Evolutionary conservation across 2,797 vertebrate species (phyloP), one percentile per base, ranked within the genome.

Genomic region (Sebastes diploproa): DNA sequence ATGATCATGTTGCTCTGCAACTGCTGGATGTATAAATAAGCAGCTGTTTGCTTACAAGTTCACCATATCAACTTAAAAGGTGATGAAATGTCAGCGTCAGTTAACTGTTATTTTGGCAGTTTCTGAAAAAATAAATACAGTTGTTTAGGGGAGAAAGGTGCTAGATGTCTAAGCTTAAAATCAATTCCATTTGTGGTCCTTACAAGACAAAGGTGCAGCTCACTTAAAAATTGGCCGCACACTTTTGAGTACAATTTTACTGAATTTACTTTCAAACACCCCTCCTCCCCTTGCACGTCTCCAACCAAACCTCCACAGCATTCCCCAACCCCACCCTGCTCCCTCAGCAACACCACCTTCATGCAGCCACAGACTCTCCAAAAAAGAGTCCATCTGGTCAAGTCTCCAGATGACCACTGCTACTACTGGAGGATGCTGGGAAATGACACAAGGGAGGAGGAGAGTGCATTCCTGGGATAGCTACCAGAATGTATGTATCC

Each of bases 381-480:
- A 74, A 81, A 90, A 90, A 34, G 59, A 86, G 56, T 79, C 74
- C 78, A 90, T 91, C 83, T 91, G 90, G 75, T 86, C 80, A 80
- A 72, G 72, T 72, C 84, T 78, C 83, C 62, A 69, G 70, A 88
- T 84, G 85, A 86, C 77, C 86, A 81, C 50, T 65, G 62, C 78
- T 46, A 46, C 42, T 18, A 56, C 60, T 32, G 77, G 56, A 86
- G 86, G 68, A 88, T 86, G 72, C 61, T 82, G 81, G 76, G 78
- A 36, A 79, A 67, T 34, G 52, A 34, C 50, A 63, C 38, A 59
- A 58, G 67, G 32, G 36, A 38, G 77, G 81, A 68, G 74, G 83
- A 46, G 78, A 46, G 77, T 62, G 66, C 88, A 93, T 91, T 92
- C 89, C 83, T 87, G 62, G 65, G 83, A 92, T 90, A 78, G 81